A percentile compares a stretch with the other conserved stretches of the same genome.
phyloP scores from a whole-genome alignment of 53 echinoderm and acorn worm species.

The Paracentrotus lividus region DNA sequence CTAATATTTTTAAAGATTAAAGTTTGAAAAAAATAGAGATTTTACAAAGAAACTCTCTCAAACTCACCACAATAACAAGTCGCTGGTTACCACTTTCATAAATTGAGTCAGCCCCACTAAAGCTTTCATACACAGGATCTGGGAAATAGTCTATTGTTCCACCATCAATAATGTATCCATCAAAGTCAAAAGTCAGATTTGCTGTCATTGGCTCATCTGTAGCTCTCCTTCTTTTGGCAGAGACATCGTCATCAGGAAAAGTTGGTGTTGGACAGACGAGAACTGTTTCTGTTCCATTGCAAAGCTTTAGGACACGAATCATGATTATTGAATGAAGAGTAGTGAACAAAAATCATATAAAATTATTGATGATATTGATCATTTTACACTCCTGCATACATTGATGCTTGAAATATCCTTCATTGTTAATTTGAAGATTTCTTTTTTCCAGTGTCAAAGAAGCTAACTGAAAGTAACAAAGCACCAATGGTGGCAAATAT shows the following conservation, averaged over 20 bases:
- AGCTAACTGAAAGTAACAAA: no score
- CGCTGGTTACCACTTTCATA: not conserved
- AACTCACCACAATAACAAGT: conserved; percentile 27
- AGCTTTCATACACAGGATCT: conserved; percentile 32
- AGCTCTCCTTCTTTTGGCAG: conserved; percentile 30
- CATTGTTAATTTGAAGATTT: no score
- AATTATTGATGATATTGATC: no score
- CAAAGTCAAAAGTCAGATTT: conserved; percentile 51
- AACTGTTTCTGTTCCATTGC: conserved; percentile 20
- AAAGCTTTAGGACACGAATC: not conserved
- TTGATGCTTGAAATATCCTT: no score
- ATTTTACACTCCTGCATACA: no score
- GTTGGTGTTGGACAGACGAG: conserved; percentile 50
- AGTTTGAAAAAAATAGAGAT: not conserved
- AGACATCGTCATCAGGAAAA: conserved; percentile 10
- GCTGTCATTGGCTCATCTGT: not conserved
- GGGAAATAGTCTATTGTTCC: conserved; percentile 30
- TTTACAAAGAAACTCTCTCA: no score
- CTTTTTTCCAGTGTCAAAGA: no score
- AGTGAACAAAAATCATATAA: not conserved
- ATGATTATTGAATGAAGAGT: not conserved
- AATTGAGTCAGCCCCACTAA: not conserved
- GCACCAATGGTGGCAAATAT: no score
- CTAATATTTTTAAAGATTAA: no score
- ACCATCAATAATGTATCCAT: conserved; percentile 14